These are phyloP conservation scores for Brachionus plicatilis DNA, from an alignment of 1,140 invertebrate species.

Conservation along the genomic window DNA sequence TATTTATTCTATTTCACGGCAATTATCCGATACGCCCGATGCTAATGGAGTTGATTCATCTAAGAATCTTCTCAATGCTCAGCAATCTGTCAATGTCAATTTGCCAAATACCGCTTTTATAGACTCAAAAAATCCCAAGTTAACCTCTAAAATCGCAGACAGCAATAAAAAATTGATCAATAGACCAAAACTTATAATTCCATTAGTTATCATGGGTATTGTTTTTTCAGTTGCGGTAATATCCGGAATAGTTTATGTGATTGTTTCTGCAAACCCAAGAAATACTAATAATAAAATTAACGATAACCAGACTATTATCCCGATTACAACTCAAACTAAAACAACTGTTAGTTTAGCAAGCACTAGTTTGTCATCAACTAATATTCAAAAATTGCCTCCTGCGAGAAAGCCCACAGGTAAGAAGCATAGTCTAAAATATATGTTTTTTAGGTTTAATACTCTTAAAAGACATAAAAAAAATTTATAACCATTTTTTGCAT, in stretches of 20 bases:
- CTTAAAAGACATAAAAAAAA: too few species aligned
- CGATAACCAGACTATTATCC: neutral
- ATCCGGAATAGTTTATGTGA: neutral
- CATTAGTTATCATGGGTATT: neutral
- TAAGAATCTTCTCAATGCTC: conserved; percentile 11
- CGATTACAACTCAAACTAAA: neutral
- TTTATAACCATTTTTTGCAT: too few species aligned
- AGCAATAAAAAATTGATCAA: conserved; percentile 24
- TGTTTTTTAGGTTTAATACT: too few species aligned
- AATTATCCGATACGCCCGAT: neutral
- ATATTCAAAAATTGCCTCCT: neutral
- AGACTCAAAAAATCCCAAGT: neutral
- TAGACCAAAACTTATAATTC: conserved; percentile 1
- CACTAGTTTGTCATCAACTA: neutral
- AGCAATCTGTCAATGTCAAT: neutral
- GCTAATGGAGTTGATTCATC: neutral
- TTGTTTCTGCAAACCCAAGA: neutral
- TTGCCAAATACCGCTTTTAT: conserved; percentile 14
- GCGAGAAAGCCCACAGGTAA: neutral
- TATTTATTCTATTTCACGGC: neutral
- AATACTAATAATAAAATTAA: neutral
- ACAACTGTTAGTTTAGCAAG: neutral
- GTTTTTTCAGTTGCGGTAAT: neutral
- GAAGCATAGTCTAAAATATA: too few species aligned
- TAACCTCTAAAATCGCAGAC: neutral